phyloP scores from a whole-genome alignment of 1,140 invertebrate genomes.

The Sarcophaga peregrina region DNA sequence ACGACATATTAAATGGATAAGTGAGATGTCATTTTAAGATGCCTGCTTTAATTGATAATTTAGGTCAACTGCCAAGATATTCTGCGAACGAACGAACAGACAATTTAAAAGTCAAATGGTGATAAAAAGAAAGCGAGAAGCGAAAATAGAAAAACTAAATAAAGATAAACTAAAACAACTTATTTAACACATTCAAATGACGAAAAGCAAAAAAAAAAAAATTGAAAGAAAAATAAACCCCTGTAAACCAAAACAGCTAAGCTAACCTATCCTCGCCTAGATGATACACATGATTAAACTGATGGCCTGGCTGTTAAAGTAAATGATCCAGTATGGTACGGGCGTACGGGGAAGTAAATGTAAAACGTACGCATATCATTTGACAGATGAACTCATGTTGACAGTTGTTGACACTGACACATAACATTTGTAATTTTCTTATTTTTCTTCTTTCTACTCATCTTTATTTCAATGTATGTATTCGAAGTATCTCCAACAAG shows the following conservation, averaged over 20 bases:
- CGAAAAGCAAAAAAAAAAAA: not conserved
- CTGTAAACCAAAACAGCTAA: not conserved
- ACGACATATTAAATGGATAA: not conserved
- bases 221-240: not conserved
- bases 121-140: slow-evolving; percentile 10
- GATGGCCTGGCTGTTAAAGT: not conserved
- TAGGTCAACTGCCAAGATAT: not conserved
- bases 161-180: slow-evolving; percentile 42
- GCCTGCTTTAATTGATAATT: not conserved
- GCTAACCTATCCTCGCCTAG: not conserved
- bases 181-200: slow-evolving; percentile 35
- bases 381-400: slow-evolving; percentile 48
- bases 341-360: not conserved
- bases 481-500: not conserved
- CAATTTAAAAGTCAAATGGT: slow-evolving; percentile 43
- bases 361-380: slow-evolving; percentile 38
- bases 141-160: slow-evolving; percentile 1
- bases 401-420: slow-evolving; percentile 48
- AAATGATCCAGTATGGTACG: not conserved
- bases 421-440: slow-evolving; percentile 47
- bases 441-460: slow-evolving; percentile 29
- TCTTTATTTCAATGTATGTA: slow-evolving; percentile 22
- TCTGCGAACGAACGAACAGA: not conserved
- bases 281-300: not conserved
- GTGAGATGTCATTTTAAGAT: not conserved